Base-by-base conservation (phyloP, 2,888 invertebrate species). In the Arctia plantaginis region DNA sequence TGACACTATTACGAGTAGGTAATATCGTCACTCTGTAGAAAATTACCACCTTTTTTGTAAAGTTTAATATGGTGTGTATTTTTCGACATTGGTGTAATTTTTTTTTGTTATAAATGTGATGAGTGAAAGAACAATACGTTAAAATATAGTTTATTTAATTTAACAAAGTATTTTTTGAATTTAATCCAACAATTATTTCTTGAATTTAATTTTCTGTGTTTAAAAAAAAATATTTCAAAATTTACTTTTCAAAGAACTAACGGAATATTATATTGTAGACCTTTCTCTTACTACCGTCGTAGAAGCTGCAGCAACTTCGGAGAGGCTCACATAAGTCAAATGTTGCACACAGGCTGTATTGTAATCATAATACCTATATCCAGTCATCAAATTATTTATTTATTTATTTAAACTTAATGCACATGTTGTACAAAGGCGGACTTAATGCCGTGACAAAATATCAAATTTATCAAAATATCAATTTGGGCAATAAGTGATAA, bases 1-100 rank as follows among this genome's bases (percentile, higher is more conserved):
- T 35, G 35, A 35, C 6, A 6, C 35, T 35, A 35, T 6, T 35
- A n/a, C n/a, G n/a, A n/a, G 88, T 91, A 90, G 93, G 95, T 95
- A 95, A 92, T 93, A 92, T 92, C 92, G 91, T 92, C 94, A 93
- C 87, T 84, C 87, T 81, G 89, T 94, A 93, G 92, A 95, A 95
- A 95, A 95, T 95, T 93, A 90, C 92, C 92, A 90, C 90, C 92
- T 93, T 93, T 92, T 92, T 91, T 92, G 91, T 92, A 92, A 92
- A 94, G 93, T 93, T 94, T 89, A 93, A 94, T 93, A 44, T 67
- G 10, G 88, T 85, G 85, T 91, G 85, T 92, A 91, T 89, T 87
- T 88, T 86, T 85, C 85, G 82, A 86, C 86, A 85, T 85, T 87
- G 67, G 20, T 67, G 30, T 15, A 1, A 13, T 10, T 67, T 12